phyloP scores from a whole-genome alignment of 2,113 vertebrate species.

The Pontoporia blainvillei region DNA sequence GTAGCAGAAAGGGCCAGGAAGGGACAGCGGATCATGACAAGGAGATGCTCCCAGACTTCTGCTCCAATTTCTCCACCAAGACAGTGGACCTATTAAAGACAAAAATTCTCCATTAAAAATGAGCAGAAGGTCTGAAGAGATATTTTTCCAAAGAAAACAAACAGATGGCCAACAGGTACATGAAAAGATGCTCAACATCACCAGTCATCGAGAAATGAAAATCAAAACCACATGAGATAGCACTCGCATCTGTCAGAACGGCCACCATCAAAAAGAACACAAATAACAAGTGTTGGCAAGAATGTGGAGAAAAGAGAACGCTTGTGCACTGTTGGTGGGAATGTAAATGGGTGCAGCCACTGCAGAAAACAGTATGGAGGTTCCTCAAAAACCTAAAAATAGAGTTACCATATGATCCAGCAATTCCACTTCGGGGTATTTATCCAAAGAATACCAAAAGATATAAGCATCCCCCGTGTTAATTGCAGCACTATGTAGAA shows the following conservation, averaged over 20 bases:
- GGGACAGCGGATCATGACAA: conserved; percentile 81
- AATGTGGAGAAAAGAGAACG: neutral
- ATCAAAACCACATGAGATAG: neutral
- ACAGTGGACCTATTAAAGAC: conserved; percentile 55
- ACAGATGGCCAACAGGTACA: neutral
- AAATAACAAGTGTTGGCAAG: neutral
- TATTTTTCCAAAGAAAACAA: neutral
- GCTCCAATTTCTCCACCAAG: conserved; percentile 81
- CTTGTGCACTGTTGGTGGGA: neutral
- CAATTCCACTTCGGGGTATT: neutral
- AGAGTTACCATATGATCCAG: neutral
- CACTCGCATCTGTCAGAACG: neutral
- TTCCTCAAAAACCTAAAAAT: neutral
- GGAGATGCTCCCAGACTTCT: conserved; percentile 83
- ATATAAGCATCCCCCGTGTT: neutral
- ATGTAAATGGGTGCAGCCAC: neutral
- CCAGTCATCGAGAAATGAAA: neutral
- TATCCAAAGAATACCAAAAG: neutral
- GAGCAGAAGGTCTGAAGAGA: neutral
- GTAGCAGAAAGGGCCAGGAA: conserved; percentile 84
- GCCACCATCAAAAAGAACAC: neutral
- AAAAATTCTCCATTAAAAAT: neutral
- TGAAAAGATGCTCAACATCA: neutral
- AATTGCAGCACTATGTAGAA: neutral
- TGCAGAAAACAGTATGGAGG: neutral